Percentiles rank a stretch among this genome's conserved stretches.
phyloP scores from a whole-genome alignment of 2,888 invertebrate genomes.

The Orthosia cruda region DNA sequence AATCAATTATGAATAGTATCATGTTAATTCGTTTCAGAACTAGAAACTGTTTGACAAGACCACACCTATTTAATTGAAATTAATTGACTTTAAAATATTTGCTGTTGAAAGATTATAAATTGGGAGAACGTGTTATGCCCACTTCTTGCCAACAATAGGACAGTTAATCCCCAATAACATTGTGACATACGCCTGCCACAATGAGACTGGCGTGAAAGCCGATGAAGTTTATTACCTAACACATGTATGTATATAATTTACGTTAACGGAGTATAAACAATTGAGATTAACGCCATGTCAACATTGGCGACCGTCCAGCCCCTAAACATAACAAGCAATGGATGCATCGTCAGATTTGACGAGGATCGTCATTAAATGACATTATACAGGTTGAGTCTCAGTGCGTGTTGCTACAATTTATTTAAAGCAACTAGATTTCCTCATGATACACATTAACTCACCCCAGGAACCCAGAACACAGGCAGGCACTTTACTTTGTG shows the following conservation, averaged over 20 bases:
- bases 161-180: slow-evolving; percentile 31
- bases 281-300: slow-evolving; percentile 64
- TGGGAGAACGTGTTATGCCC: background rate
- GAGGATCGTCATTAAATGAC: slow-evolving; percentile 31
- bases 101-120: background rate
- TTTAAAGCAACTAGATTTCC: background rate
- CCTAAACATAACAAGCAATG: slow-evolving; percentile 61
- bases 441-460: background rate
- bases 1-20: slow-evolving; percentile 51
- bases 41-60: slow-evolving; percentile 44
- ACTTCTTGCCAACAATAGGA: slow-evolving; percentile 12
- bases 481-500: too few species aligned
- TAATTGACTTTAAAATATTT: slow-evolving; percentile 16
- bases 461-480: too few species aligned
- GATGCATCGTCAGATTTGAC: slow-evolving; percentile 47
- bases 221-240: slow-evolving; percentile 30
- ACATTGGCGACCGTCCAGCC: slow-evolving; percentile 70
- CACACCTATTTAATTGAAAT: slow-evolving; percentile 45
- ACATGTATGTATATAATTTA: slow-evolving; percentile 53
- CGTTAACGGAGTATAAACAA: slow-evolving; percentile 59
- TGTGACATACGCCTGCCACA: slow-evolving; percentile 28
- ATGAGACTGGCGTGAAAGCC: slow-evolving; percentile 25
- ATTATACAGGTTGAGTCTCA: slow-evolving; percentile 5
- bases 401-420: background rate
- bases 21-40: slow-evolving; percentile 41